A percentile compares a stretch with the other conserved stretches of the same genome.
These are phyloP conservation scores for Dolichopus griseipennis DNA, from an alignment of 2,888 invertebrate species.

Conservation along the genomic window DNA sequence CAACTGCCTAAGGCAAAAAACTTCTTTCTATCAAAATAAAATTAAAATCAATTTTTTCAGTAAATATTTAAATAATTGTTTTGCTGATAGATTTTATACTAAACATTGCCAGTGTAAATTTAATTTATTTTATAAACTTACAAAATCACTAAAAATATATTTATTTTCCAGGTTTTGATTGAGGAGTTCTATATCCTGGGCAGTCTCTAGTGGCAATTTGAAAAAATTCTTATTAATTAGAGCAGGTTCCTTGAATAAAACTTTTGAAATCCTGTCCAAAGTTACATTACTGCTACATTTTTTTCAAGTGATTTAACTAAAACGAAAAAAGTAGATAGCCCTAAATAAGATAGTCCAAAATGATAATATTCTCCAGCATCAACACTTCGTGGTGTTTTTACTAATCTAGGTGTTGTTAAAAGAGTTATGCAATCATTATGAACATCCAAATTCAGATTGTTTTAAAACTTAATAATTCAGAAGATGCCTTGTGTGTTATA, in stretches of 20 bases:
- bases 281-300: not conserved
- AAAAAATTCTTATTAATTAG: not conserved
- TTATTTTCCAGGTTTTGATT: constrained; percentile 2
- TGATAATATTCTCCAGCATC: constrained; percentile 2
- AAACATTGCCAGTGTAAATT: too few species aligned
- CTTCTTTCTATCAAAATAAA: too few species aligned
- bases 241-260: not conserved
- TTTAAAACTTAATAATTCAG: constrained; percentile 8
- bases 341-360: constrained; percentile 1
- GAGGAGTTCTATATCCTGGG: not conserved
- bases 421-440: constrained; percentile 8
- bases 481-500: constrained; percentile 6
- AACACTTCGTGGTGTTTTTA: constrained; percentile 2
- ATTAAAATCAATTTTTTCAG: too few species aligned
- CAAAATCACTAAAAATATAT: not conserved
- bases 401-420: not conserved
- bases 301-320: constrained; percentile 2
- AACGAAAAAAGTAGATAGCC: too few species aligned
- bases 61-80: too few species aligned
- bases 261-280: not conserved
- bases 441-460: constrained; percentile 5
- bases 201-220: too few species aligned
- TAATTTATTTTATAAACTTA: not conserved
- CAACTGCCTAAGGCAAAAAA: too few species aligned
- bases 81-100: too few species aligned